A percentile compares a stretch with the other conserved stretches of the same genome.
Evolutionary conservation across 2,888 invertebrate species (phyloP).

Genomic region (Sphaerophoria rueppellii): DNA sequence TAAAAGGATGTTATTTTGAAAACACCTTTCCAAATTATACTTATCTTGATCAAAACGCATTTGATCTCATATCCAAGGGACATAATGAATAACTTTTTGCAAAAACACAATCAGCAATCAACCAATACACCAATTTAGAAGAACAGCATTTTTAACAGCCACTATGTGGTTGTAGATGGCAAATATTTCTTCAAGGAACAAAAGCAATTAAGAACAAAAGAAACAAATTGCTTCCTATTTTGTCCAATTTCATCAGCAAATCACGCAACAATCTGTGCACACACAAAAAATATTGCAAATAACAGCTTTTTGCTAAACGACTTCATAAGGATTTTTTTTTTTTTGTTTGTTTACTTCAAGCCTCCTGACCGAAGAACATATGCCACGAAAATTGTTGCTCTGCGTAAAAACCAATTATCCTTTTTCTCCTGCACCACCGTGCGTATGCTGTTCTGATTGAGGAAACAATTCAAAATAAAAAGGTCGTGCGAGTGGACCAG

Average conservation of each 20-base stretch:
- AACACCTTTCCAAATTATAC: too few relatives aligned
- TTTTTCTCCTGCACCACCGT: conserved; percentile 22
- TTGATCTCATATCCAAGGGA: too few relatives aligned
- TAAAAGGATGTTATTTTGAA: too few relatives aligned
- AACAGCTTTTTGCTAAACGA: conserved; percentile 55
- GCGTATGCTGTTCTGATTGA: conserved; percentile 13
- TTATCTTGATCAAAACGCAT: too few relatives aligned
- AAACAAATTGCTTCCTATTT: conserved; percentile 49
- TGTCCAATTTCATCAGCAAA: conserved; percentile 35
- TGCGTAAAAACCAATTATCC: conserved; percentile 59
- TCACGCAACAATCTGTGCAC: conserved; percentile 55
- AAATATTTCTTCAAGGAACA: conserved; percentile 1
- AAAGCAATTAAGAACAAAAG: conserved; percentile 65
- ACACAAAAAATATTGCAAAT: conserved; percentile 10
- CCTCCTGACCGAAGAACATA: conserved; percentile 47
- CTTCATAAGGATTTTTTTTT: conserved; percentile 20
- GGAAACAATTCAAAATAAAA: conserved; percentile 25
- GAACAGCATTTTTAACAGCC: too few relatives aligned
- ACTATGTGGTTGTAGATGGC: too few relatives aligned
- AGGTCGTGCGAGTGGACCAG: conserved; percentile 54
- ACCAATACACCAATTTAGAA: too few relatives aligned
- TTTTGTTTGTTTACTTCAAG: not conserved
- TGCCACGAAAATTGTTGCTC: conserved; percentile 64
- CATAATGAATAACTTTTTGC: too few relatives aligned
- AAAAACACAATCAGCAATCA: too few relatives aligned